Base-by-base conservation (phyloP, 2,888 invertebrate species). In the Aleiodes testaceus region DNA sequence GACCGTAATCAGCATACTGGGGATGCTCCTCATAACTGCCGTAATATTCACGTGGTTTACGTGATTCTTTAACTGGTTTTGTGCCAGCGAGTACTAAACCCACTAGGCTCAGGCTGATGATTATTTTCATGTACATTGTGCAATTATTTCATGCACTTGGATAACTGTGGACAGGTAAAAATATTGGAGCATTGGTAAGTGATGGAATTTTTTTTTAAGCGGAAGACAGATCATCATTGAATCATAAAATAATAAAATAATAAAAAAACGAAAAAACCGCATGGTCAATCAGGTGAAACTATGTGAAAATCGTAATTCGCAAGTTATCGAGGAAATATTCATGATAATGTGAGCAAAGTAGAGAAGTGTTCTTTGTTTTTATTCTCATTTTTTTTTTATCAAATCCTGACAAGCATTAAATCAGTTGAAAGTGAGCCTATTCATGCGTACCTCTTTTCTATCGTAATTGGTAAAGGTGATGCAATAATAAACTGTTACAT, bases 11-110 rank as follows among this genome's bases (percentile, higher is more conserved):
- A 44, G 72, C 74, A 6, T 74, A 66, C 11, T 74, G 78, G 5
- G 78, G 78, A 72, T 83, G 78, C 72, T 83, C 80, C 36, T 80
- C 81, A 70, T 77, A 77, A 16, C 44, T 45, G 49, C 74, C 66
- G 59, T 69, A 74, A 63, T 77, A 78, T 14, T 78, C 78, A 12
- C 73, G 76, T 1, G 77, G 52, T 67, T 75, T 72, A 14, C 71
- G 70, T 52, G 64, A 47, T 42, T 71, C 66, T 45, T 71, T 30
- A 3, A 30, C 30, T 20, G 52, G 44, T 52, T 70, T 69, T 3
- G 44, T 36, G 7, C 75, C 74, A 4, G 79, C 78, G 6, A 75
- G 66, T 0, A 74, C 77, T 9, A 77, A 26, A 22, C 45, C 63
- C 16, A 74, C 73, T 30, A 79, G 61, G 55, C 78, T 70, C 68